Conservation (phyloP, 2,888 invertebrate genomes). For the Diarsia rubi region DNA sequence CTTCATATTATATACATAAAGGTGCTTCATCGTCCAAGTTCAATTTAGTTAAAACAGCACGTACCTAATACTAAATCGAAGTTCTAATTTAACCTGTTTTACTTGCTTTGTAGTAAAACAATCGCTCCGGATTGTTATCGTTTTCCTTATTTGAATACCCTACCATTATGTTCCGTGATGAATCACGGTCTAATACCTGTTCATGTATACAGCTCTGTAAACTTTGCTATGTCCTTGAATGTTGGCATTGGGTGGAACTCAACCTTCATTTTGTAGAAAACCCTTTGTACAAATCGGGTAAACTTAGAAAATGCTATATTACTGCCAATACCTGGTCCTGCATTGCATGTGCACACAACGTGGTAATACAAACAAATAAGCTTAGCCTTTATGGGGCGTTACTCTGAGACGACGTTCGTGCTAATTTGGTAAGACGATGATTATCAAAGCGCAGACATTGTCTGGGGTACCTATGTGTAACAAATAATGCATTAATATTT, state of each 20-base stretch:
- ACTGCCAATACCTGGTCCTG: neutral
- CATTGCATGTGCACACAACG: neutral
- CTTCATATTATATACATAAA: neutral
- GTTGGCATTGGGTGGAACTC: neutral
- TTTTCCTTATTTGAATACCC: neutral
- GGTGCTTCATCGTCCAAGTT: conserved; percentile 1
- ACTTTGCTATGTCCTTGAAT: neutral
- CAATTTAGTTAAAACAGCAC: neutral
- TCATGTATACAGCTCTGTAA: neutral
- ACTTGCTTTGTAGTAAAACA: neutral
- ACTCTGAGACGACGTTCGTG: neutral
- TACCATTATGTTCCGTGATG: neutral
- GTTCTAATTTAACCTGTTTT: conserved; percentile 5
- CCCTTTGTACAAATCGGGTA: neutral
- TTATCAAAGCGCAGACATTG: neutral
- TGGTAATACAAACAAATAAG: neutral
- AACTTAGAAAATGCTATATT: neutral
- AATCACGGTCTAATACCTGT: neutral
- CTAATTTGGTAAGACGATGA: neutral
- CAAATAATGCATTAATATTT: neutral
- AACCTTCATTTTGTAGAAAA: neutral
- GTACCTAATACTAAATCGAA: neutral
- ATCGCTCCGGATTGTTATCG: neutral
- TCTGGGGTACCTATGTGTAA: neutral
- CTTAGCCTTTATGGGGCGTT: neutral